Evolutionary conservation across 1,140 invertebrate species (phyloP), one percentile per base, ranked within the genome.

Genomic region (Linepithema humile): DNA sequence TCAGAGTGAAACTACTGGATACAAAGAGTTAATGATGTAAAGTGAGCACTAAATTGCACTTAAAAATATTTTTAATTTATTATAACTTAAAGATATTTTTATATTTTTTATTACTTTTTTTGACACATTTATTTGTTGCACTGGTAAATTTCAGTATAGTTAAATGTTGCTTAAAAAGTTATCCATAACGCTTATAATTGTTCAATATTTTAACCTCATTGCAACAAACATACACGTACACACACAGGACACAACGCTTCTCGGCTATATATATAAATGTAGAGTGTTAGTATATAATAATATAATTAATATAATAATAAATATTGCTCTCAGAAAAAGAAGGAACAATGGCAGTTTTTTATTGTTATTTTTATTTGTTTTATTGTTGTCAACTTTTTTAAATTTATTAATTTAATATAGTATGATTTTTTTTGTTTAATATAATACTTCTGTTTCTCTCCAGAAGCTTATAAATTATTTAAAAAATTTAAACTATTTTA

Each of bases 231-330:
- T 40, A 75, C 35, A 70, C 10, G 4, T 55, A 80, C 75, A 43
- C 48, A 40, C n/a, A 70, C 35, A 80, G 48, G n/a, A 80, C 74
- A 78, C 48, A 29, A 69, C 48, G 64, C 75, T 77, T 77, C 50
- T 6, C 32, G 23, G 74, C 60, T 65, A 17, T 75, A 10, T 38
- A 77, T 77, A 20, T 65, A 65, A 12, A 35, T 5, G 32, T 29
- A 15, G 23, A 64, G 15, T 38, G 2, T 7, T 75, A 50, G 62
- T 55, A 45, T 15, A 45, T 43, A 55, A 67, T 67, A 26, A 40
- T 50, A 70, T 5, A 45, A 32, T 48, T n/a, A n/a, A n/a, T n/a
- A n/a, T n/a, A n/a, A 20, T 53, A 57, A n/a, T 15, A 17, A 78
- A 20, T 9, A 38, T 23, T 26, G 4, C 29, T 69, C 32, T 23